These are phyloP conservation scores for Xiphophorus birchmanni DNA, from an alignment of 2,797 vertebrate species.

Conservation along the genomic window DNA sequence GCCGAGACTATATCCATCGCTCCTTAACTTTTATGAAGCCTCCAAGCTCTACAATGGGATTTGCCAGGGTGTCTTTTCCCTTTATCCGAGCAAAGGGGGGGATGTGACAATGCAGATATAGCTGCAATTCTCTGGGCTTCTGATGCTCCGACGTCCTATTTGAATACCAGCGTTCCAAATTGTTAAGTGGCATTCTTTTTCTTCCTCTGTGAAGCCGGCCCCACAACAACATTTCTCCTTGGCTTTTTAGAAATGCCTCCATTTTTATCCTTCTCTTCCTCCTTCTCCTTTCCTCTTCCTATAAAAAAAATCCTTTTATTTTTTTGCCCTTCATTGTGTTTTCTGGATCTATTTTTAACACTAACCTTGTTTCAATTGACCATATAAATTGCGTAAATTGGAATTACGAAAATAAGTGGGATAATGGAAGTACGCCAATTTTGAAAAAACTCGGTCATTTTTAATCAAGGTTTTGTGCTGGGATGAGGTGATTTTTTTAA, in stretches of 20 bases:
- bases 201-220: constrained; percentile 60
- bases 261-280: constrained; percentile 25
- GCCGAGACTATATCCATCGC: constrained; percentile 80
- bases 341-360: constrained; percentile 6
- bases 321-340: constrained; percentile 3
- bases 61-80: constrained; percentile 81
- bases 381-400: too few relatives aligned
- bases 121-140: constrained; percentile 72
- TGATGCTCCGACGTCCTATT: constrained; percentile 78
- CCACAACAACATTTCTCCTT: constrained; percentile 51
- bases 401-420: too few relatives aligned
- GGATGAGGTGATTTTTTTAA: too few relatives aligned
- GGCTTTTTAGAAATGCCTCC: constrained; percentile 54
- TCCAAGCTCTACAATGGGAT: constrained; percentile 84
- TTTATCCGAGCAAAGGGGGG: constrained; percentile 66
- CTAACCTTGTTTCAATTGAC: neutral
- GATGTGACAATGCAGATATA: constrained; percentile 81
- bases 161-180: constrained; percentile 83
- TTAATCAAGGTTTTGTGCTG: too few relatives aligned
- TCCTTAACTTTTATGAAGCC: constrained; percentile 84
- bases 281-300: constrained; percentile 18
- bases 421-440: too few relatives aligned
- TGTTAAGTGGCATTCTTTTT: constrained; percentile 77
- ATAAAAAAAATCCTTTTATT: neutral
- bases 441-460: too few relatives aligned